phyloP scores from a whole-genome alignment of 2,113 vertebrate genomes.

The Megaceryle torquata region DNA sequence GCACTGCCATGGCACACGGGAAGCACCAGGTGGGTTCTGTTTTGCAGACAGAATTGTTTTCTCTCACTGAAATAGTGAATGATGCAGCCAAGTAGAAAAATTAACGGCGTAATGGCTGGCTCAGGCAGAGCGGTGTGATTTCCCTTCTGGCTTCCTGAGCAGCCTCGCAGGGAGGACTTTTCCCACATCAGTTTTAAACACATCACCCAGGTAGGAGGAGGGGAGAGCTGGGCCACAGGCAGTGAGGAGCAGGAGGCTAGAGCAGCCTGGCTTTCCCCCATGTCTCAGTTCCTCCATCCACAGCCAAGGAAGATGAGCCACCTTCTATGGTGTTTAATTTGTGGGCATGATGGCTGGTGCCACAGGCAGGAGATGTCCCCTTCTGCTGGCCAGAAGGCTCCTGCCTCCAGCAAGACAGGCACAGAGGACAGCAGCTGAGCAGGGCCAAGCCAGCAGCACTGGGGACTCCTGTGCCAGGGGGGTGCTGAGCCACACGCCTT shows the following conservation, averaged over 20 bases:
- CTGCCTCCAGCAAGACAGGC: background rate
- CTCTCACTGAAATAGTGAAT: background rate
- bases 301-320: background rate
- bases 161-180: background rate
- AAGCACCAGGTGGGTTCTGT: background rate
- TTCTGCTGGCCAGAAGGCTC: background rate
- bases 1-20: accelerated
- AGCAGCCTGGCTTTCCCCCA: background rate
- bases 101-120: background rate
- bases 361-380: background rate
- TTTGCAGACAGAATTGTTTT: background rate
- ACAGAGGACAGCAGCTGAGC: background rate
- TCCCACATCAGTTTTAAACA: background rate
- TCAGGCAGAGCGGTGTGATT: background rate
- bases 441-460: background rate
- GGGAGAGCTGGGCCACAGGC: background rate
- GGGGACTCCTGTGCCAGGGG: background rate
- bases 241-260: background rate
- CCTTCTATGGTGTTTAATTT: background rate
- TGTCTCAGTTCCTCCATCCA: background rate
- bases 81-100: background rate
- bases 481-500: background rate
- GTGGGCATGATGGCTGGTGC: accelerated
- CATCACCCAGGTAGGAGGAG: background rate
- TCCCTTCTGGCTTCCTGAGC: background rate